Conservation (phyloP, 2,113 vertebrate genomes). For the Apodemus sylvaticus region DNA sequence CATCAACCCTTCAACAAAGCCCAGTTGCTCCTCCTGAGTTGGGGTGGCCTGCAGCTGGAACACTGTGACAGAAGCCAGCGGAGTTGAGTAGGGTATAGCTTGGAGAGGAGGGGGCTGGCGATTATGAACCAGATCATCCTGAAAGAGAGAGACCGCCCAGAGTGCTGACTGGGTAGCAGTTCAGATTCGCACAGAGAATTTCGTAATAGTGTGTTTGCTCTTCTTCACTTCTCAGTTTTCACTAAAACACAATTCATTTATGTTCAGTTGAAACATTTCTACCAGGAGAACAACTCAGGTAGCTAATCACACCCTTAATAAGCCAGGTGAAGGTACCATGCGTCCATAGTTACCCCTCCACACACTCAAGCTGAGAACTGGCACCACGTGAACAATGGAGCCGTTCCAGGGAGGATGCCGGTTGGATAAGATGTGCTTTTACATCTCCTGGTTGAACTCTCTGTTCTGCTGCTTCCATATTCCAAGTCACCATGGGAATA, state of each 20-base stretch:
- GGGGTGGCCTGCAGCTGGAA: neutral
- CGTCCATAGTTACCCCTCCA: neutral
- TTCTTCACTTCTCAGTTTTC: neutral
- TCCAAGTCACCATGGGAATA: neutral
- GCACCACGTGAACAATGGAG: neutral
- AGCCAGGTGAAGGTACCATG: neutral
- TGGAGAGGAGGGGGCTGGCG: neutral
- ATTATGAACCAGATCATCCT: accelerated
- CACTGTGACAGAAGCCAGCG: too few species aligned
- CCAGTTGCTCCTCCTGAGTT: neutral
- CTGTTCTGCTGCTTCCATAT: neutral
- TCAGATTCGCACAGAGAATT: neutral
- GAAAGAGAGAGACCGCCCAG: accelerated
- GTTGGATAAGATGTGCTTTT: neutral
- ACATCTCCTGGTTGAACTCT: neutral
- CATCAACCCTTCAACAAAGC: neutral
- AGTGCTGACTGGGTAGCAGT: neutral
- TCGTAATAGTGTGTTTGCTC: accelerated
- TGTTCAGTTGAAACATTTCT: constrained; percentile 11
- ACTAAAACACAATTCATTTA: constrained; percentile 14
- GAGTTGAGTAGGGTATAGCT: neutral
- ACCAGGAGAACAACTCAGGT: constrained; percentile 2
- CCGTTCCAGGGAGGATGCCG: neutral
- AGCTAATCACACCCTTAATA: constrained; percentile 10
- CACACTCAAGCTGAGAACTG: neutral